phyloP scores from a whole-genome alignment of 2,113 vertebrate genomes.

The Campylomormyrus tamandua region DNA sequence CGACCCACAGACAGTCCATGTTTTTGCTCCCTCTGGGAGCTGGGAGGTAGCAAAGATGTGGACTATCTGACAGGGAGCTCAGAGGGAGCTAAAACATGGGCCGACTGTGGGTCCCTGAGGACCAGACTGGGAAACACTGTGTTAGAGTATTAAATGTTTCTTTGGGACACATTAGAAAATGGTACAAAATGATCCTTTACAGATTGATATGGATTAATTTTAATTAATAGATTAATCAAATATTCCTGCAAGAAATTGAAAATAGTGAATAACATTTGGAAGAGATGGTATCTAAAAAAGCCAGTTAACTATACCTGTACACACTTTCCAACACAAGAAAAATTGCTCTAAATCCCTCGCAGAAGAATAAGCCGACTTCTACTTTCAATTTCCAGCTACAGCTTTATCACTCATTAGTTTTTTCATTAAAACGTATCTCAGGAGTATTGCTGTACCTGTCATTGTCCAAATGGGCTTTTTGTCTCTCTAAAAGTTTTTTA shows the following conservation, averaged over 20 bases:
- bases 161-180: background rate
- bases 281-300: background rate
- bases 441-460: background rate
- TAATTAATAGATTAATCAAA: background rate
- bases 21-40: no score
- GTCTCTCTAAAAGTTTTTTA: background rate
- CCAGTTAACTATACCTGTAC: background rate
- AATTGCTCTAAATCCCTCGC: background rate
- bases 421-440: background rate
- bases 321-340: background rate
- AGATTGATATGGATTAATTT: background rate
- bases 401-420: background rate
- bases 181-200: background rate
- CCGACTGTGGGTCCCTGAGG: no score
- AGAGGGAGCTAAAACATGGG: no score
- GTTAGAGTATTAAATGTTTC: background rate
- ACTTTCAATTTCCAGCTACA: background rate
- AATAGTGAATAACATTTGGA: background rate
- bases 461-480: background rate
- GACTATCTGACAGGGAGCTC: no score
- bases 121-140: no score
- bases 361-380: background rate
- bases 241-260: background rate
- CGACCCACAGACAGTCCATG: no score
- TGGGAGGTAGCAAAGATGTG: no score